Evolutionary conservation across 2,888 invertebrate genomes (phyloP).

Genomic region (Meteorus cinctellus): DNA sequence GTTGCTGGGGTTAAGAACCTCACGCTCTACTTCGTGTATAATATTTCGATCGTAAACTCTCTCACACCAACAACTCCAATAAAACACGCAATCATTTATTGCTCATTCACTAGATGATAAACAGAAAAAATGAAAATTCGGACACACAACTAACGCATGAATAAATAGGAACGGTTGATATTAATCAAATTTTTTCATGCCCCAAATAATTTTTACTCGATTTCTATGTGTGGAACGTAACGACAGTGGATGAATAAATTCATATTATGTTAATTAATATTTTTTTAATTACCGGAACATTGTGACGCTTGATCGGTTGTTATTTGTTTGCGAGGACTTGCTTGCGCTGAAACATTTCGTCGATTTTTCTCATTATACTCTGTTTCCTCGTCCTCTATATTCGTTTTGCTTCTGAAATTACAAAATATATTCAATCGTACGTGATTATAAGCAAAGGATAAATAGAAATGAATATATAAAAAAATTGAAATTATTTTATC

Average conservation of each 20-base stretch:
- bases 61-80: neutral
- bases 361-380: constrained; percentile 60
- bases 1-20: constrained; percentile 68
- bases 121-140: constrained; percentile 13
- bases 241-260: neutral
- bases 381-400: constrained; percentile 61
- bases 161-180: neutral
- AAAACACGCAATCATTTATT: constrained; percentile 20
- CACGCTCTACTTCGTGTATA: constrained; percentile 62
- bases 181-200: constrained; percentile 5
- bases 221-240: neutral
- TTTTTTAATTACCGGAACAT: constrained; percentile 53
- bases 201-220: neutral
- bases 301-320: constrained; percentile 54
- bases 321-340: constrained; percentile 51
- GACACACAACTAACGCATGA: neutral
- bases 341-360: constrained; percentile 55
- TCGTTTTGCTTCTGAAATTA: constrained; percentile 63
- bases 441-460: neutral
- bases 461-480: neutral
- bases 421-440: neutral
- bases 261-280: constrained; percentile 1
- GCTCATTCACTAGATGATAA: constrained; percentile 5
- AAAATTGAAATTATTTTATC: neutral
- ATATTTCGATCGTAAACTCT: constrained; percentile 55